phyloP scores from a whole-genome alignment of 2,797 vertebrate genomes.

The Coccyzus lansbergi region DNA sequence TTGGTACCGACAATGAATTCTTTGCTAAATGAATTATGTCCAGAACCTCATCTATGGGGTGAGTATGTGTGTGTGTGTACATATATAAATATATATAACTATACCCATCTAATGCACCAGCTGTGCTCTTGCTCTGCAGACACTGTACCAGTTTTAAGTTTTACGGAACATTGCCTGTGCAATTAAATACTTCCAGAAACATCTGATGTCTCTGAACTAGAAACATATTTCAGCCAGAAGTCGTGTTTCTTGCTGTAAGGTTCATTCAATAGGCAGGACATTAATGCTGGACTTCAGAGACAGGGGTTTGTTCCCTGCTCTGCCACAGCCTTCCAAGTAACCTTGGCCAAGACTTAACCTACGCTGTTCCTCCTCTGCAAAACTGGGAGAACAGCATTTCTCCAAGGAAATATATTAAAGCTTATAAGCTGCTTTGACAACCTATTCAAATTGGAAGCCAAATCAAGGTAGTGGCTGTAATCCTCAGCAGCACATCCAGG shows the following conservation, averaged over 20 bases:
- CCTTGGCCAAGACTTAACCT: neutral
- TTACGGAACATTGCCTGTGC: neutral
- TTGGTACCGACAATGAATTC: neutral
- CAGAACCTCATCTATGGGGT: neutral
- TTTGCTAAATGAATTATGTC: neutral
- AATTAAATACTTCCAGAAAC: neutral
- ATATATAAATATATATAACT: too few relatives aligned
- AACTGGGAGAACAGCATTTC: neutral
- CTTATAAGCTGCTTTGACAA: neutral
- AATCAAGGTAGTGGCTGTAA: neutral
- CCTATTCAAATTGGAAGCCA: neutral
- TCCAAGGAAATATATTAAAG: neutral
- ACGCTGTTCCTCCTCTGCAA: neutral
- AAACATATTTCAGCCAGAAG: constrained; percentile 3
- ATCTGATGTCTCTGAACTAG: neutral
- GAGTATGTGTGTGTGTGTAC: neutral
- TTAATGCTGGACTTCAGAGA: neutral
- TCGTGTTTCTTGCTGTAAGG: neutral
- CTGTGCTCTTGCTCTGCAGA: neutral
- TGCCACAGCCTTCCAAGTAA: neutral
- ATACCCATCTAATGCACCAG: neutral
- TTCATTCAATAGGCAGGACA: neutral
- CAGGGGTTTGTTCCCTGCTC: neutral
- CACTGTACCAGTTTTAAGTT: neutral
- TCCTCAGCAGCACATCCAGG: neutral